A percentile compares a stretch with the other conserved stretches of the same genome.
These are phyloP conservation scores for Ormyrus pomaceus DNA, from an alignment of 2,888 invertebrate species.

Conservation along the genomic window DNA sequence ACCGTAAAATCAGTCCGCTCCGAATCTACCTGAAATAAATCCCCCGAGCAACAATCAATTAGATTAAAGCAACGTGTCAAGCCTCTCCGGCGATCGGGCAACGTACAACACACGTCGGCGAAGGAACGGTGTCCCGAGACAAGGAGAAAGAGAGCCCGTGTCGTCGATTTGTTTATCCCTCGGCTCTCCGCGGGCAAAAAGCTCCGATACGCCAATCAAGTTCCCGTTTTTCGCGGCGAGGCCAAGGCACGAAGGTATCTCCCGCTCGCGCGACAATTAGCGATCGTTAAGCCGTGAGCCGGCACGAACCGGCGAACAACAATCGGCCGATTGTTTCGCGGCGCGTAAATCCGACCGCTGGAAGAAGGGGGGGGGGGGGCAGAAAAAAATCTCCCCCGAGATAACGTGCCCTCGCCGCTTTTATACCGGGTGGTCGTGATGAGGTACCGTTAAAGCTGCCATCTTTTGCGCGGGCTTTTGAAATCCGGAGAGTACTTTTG, in stretches of 20 bases:
- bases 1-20: too few relatives aligned
- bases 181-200: too few relatives aligned
- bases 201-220: slow-evolving; percentile 38
- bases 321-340: slow-evolving; percentile 29
- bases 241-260: neutral
- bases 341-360: slow-evolving; percentile 20
- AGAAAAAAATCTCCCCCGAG: neutral
- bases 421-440: too few relatives aligned
- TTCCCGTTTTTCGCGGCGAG: slow-evolving; percentile 19
- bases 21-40: too few relatives aligned
- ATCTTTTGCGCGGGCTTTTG: too few relatives aligned
- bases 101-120: neutral
- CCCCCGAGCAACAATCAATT: too few relatives aligned
- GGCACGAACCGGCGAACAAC: slow-evolving; percentile 8
- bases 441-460: too few relatives aligned
- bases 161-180: too few relatives aligned
- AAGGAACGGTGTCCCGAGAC: neutral
- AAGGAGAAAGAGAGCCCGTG: neutral
- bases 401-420: too few relatives aligned
- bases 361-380: neutral
- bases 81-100: neutral
- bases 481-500: too few relatives aligned
- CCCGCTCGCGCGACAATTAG: slow-evolving; percentile 21
- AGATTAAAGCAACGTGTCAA: too few relatives aligned
- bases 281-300: slow-evolving; percentile 25